Percentiles rank a stretch among this genome's conserved stretches.
These are phyloP conservation scores for Melinaea marsaeus DNA, from an alignment of 2,888 invertebrate species.

Conservation along the genomic window DNA sequence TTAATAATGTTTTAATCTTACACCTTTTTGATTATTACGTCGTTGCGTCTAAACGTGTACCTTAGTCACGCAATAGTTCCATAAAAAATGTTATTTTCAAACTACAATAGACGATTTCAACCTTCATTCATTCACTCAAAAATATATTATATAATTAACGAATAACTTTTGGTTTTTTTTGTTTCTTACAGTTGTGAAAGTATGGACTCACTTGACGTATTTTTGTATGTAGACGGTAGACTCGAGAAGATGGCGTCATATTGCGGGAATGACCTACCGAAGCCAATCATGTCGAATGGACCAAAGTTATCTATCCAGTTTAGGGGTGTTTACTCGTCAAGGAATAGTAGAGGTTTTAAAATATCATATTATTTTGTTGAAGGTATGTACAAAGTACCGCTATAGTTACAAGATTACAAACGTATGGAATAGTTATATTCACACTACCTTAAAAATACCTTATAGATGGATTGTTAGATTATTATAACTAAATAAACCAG, in stretches of 20 bases:
- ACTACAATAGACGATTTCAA: no score
- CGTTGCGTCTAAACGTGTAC: slow-evolving; percentile 22
- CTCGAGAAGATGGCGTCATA: slow-evolving; percentile 92
- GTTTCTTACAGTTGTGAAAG: slow-evolving; percentile 84
- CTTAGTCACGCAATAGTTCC: slow-evolving; percentile 18
- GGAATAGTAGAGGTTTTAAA: slow-evolving; percentile 89
- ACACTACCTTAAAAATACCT: no score
- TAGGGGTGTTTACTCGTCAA: slow-evolving; percentile 85
- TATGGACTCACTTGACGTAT: slow-evolving; percentile 87
- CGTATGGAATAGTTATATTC: no score
- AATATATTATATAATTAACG: not conserved
- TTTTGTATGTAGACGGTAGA: slow-evolving; percentile 88
- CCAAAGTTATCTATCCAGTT: slow-evolving; percentile 91
- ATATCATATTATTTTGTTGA: slow-evolving; percentile 92
- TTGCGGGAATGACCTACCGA: slow-evolving; percentile 89
- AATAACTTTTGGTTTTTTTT: slow-evolving; percentile 22
- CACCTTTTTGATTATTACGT: slow-evolving; percentile 23
- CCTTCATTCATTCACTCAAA: no score
- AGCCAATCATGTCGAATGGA: slow-evolving; percentile 95
- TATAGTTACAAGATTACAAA: no score
- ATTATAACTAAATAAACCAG: no score
- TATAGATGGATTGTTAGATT: no score
- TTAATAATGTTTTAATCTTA: slow-evolving; percentile 31
- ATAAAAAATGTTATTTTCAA: slow-evolving; percentile 5
- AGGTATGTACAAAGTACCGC: slow-evolving; percentile 78